phyloP scores from a whole-genome alignment of 2,888 invertebrate genomes.

The Ceraclea dissimilis region DNA sequence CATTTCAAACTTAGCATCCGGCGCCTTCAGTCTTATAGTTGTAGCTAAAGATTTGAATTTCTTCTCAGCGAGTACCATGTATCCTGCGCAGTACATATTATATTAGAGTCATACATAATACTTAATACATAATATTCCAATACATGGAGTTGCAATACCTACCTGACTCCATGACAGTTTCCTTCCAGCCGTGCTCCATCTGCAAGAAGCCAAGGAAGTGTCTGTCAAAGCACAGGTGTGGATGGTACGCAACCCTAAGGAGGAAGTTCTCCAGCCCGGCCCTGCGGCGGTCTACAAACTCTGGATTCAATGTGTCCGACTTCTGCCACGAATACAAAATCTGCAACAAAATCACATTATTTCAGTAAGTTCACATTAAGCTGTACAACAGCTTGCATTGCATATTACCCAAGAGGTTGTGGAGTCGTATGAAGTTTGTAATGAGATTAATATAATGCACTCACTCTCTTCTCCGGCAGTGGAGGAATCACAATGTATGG shows the following conservation, averaged over 20 bases:
- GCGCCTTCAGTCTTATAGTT: slow-evolving; percentile 63
- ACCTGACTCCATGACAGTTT: slow-evolving; percentile 68
- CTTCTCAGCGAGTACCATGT: slow-evolving; percentile 67
- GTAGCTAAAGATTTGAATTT: slow-evolving; percentile 69
- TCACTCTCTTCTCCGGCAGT: slow-evolving; percentile 68
- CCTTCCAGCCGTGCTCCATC: slow-evolving; percentile 72
- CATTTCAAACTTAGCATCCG: slow-evolving; percentile 65
- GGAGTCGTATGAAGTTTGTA: too few relatives aligned
- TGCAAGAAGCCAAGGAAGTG: slow-evolving; percentile 73
- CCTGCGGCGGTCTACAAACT: slow-evolving; percentile 75
- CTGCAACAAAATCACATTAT: slow-evolving; percentile 30
- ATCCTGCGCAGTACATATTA: slow-evolving; percentile 43
- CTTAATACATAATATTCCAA: background rate
- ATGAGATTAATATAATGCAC: too few relatives aligned
- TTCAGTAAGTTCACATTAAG: too few relatives aligned
- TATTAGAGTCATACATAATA: background rate
- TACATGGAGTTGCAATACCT: background rate
- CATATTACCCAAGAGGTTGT: too few relatives aligned
- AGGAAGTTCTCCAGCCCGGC: slow-evolving; percentile 77
- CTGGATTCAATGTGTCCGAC: slow-evolving; percentile 75
- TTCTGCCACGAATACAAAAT: slow-evolving; percentile 73
- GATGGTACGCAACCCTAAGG: slow-evolving; percentile 67
- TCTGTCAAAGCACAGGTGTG: slow-evolving; percentile 62
- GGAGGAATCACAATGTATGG: slow-evolving; percentile 76
- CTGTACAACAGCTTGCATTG: too few relatives aligned